phyloP scores from a whole-genome alignment of 1,140 invertebrate species.

The Brachionus plicatilis region DNA sequence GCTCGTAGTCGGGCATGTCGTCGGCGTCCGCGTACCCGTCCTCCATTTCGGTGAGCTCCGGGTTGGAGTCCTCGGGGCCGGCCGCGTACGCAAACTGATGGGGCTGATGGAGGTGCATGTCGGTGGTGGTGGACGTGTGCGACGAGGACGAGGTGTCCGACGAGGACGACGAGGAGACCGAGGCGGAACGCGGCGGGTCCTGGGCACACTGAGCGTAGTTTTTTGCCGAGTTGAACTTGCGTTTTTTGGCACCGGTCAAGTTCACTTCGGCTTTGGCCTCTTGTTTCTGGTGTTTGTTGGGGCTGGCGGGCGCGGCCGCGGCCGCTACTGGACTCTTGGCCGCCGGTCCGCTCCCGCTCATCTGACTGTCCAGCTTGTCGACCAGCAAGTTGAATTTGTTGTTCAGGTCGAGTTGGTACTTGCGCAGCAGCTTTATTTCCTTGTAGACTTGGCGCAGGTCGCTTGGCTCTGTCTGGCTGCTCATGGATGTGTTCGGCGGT shows the following conservation, averaged over 20 bases:
- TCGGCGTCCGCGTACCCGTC: not conserved
- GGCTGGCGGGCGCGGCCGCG: not conserved
- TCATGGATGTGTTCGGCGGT: not conserved
- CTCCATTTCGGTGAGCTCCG: not conserved
- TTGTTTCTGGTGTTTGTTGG: not conserved
- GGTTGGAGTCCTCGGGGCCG: not conserved
- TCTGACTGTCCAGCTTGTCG: not conserved
- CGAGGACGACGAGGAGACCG: not conserved
- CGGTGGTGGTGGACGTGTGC: constrained; percentile 1
- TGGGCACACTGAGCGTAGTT: not conserved
- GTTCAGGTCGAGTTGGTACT: constrained; percentile 20
- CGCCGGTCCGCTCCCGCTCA: not conserved
- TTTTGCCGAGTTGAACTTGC: not conserved
- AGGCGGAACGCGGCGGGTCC: not conserved
- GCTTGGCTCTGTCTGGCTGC: not conserved
- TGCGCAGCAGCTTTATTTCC: constrained; percentile 4
- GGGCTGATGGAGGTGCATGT: not conserved
- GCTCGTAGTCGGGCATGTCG: not conserved
- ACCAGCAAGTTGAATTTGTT: not conserved
- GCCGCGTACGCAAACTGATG: too few species aligned
- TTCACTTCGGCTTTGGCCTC: not conserved
- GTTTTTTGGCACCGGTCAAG: constrained; percentile 33
- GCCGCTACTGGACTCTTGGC: not conserved
- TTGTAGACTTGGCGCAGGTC: not conserved
- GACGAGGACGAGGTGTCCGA: not conserved